These are phyloP conservation scores for Darwinula stevensoni DNA, from an alignment of 2,888 invertebrate genomes.

Conservation along the genomic window DNA sequence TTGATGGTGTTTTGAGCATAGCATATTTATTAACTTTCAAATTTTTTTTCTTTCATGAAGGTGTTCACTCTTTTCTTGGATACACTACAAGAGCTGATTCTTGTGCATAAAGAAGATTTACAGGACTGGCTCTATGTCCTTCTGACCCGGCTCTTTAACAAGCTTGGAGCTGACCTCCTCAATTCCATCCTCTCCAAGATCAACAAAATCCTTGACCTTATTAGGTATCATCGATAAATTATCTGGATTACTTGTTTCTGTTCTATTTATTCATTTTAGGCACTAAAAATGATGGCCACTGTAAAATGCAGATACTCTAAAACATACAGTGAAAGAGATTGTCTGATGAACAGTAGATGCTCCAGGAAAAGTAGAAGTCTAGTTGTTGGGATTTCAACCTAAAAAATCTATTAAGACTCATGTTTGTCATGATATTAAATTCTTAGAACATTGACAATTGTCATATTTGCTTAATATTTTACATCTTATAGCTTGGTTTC, in stretches of 20 bases:
- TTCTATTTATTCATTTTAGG: neutral
- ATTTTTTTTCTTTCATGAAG: conserved; percentile 12
- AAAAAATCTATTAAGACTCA: no score
- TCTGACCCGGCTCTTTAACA: conserved; percentile 55
- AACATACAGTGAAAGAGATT: no score
- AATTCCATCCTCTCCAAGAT: conserved; percentile 76
- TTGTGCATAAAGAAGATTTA: neutral
- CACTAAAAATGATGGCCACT: conserved; percentile 12
- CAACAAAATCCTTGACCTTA: conserved; percentile 47
- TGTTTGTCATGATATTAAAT: no score
- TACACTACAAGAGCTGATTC: conserved; percentile 68
- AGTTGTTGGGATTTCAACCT: no score
- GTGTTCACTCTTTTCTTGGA: conserved; percentile 79
- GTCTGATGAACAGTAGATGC: no score
- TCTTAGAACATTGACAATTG: no score
- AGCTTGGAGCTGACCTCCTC: conserved; percentile 64
- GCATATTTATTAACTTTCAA: conserved; percentile 4
- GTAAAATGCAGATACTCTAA: no score
- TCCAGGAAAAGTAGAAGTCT: no score
- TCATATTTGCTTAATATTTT: no score
- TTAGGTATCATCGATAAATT: conserved; percentile 22
- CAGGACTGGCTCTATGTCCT: conserved; percentile 56
- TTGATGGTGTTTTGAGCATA: neutral
- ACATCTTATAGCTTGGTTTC: no score
- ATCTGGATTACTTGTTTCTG: neutral